These are phyloP conservation scores for Arbacia lixula DNA, from an alignment of 53 echinoderm and acorn worm genomes.

Conservation along the genomic window DNA sequence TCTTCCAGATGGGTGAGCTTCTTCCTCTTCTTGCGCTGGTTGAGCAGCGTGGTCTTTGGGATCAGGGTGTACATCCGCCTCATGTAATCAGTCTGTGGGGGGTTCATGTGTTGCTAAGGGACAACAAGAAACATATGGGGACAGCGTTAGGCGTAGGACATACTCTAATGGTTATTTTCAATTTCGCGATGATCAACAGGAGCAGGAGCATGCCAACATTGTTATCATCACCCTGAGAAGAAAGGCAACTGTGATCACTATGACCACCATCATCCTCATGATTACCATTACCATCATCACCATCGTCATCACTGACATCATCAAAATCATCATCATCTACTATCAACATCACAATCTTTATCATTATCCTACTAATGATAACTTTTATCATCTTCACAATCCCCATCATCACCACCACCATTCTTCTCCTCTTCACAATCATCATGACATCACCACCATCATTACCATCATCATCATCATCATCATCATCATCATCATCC, in stretches of 20 bases:
- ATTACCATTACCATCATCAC: background rate
- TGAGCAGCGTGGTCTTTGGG: conserved; percentile 92
- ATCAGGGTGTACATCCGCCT: conserved; percentile 95
- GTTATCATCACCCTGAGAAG: too few relatives aligned
- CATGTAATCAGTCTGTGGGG: conserved; percentile 85
- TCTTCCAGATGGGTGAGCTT: conserved; percentile 92
- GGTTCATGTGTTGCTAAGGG: conserved; percentile 89
- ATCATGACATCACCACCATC: conserved; percentile 32
- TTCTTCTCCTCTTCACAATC: background rate
- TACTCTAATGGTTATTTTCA: too few relatives aligned
- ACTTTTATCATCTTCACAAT: background rate
- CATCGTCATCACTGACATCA: background rate
- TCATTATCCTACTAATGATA: background rate
- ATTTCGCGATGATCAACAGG: too few relatives aligned
- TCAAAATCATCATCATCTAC: background rate
- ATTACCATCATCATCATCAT: conserved; percentile 50
- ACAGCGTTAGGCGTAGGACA: too few relatives aligned
- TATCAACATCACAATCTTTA: background rate
- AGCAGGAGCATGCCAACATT: too few relatives aligned
- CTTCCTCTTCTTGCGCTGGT: conserved; percentile 83
- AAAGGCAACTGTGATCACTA: too few relatives aligned
- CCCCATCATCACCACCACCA: background rate
- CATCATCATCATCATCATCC: conserved; percentile 24
- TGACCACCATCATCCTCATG: background rate
- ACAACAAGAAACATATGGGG: too few relatives aligned